Base-by-base conservation (phyloP, 1,140 invertebrate species). In the Drosophila repletoides region DNA sequence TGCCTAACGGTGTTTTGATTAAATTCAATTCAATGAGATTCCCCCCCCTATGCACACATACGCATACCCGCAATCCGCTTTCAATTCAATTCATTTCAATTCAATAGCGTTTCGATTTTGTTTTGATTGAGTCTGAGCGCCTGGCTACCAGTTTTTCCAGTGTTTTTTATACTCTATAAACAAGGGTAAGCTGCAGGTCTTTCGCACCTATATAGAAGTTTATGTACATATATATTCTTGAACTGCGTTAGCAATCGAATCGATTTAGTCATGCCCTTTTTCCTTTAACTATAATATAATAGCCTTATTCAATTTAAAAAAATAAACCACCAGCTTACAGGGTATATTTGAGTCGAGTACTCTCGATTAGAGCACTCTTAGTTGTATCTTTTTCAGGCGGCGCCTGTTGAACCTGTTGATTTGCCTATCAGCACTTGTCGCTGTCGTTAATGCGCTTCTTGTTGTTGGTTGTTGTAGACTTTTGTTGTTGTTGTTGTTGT, bases 391-490 rank as follows among this genome's bases (percentile, higher is more conserved):
- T 56, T 41, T 33, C 38, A 24, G 40, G 56, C 56, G 69, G 69
- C 69, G 69, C 69, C 58, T 79, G 75, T 81, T 64, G 65, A 80
- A 80, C 76, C 76, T 80, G 76, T 80, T 80, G 76, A 80, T 80
- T 80, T 80, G 76, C 76, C 43, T 80, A 80, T 80, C 76, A 65
- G 53, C 61, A 71, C 55, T 67, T 67, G 64, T 60, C 15, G 46
- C 40, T 61, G 64, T 61, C 46, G 56, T 52, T 29, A 26, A 48
- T 45, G 33, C 34, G 22, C 51, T 10, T 51, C 55, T 45, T 64
- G 59, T 26, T 63, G 40, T 52, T 36, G 52, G n/a, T 5, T 12
- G 31, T 22, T 48, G 24, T 9, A 26, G 36, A 21, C 10, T 10
- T 7, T 56, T 45, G 38, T 43, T 49, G 55, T 48, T 38, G 29